Evolutionary conservation across 2,888 invertebrate species (phyloP), one percentile per base, ranked within the genome.

Genomic region (Pocota personata): DNA sequence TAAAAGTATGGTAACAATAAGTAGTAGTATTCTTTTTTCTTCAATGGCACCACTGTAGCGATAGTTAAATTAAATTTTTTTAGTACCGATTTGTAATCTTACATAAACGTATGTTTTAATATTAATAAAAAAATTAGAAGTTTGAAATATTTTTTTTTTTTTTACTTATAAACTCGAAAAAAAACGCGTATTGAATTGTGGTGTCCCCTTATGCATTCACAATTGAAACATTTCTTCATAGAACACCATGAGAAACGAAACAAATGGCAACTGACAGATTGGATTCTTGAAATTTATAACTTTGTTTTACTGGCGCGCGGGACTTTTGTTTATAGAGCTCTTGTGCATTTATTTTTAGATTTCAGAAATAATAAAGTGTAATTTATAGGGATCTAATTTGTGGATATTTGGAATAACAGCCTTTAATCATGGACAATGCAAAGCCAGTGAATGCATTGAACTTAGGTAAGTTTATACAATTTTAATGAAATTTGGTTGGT

Each of bases 401-500:
- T 8, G 3, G 1, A 24, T 4, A 24, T 3, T 4, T 21, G 19
- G 1, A 5, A 24, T 55, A 30, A 55, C 4, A 64, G 16, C 30
- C 7, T 0, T 0, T 55, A 10, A 64, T 3, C 10, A 76, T 76
- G 76, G 76, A 76, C 6, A 67, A 35, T 35, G 58, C 48, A 24
- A 57, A 37, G 48, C 76, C 76, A 8, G 12, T 76, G 4, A 76
- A 67, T 37, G 76, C 76, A 0, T 58, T 76, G 50, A 76, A 76
- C 30, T 67, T 76, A 30, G 76, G 76, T 76, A 24, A 58, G 76
- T 67, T 21, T 40, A 32, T 55, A 1, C 0, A 24, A 24, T 10
- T 21, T 8, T 21, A 0, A 5, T 46, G 46, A 0, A 46, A 8
- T 0, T 2, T 8, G n/a, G n/a, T n/a, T n/a, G n/a, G n/a, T n/a